A percentile compares a stretch with the other conserved stretches of the same genome.
Conservation (phyloP, 2,888 invertebrate species). For the Yponomeuta cagnagella region DNA sequence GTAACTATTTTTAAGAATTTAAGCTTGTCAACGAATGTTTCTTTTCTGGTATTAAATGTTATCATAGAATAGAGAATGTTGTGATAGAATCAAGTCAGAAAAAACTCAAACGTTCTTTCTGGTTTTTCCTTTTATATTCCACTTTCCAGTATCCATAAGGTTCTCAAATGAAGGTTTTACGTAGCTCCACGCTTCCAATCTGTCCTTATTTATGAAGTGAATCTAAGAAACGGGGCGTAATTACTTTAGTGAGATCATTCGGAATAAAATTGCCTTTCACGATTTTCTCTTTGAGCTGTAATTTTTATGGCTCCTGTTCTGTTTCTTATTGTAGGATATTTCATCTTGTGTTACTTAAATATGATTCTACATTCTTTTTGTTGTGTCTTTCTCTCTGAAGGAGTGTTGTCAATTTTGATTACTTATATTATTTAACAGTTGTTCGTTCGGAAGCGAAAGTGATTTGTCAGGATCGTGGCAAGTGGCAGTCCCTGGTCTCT, state of each 20-base stretch:
- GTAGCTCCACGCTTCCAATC: background rate
- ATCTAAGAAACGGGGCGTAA: conserved; percentile 3
- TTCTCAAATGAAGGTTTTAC: background rate
- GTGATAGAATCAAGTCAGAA: too few relatives aligned
- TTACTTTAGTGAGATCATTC: background rate
- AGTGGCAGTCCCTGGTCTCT: too few relatives aligned
- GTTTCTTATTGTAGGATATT: background rate
- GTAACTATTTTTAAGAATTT: too few relatives aligned
- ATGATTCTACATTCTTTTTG: background rate
- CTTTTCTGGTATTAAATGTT: too few relatives aligned
- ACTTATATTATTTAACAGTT: too few relatives aligned
- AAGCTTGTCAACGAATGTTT: too few relatives aligned
- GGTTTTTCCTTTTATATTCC: background rate
- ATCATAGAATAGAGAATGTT: too few relatives aligned
- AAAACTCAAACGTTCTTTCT: too few relatives aligned
- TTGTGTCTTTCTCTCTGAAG: background rate
- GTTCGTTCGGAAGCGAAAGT: too few relatives aligned
- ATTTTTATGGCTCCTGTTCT: background rate
- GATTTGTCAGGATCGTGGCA: too few relatives aligned
- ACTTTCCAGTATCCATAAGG: background rate
- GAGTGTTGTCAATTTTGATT: background rate
- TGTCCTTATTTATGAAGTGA: conserved; percentile 6
- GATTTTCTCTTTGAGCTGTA: conserved; percentile 2
- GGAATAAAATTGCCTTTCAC: conserved; percentile 10
- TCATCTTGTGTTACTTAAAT: background rate